Evolutionary conservation across 1,140 invertebrate species (phyloP), one percentile per base, ranked within the genome.

Genomic region (Drosophila melanica): DNA sequence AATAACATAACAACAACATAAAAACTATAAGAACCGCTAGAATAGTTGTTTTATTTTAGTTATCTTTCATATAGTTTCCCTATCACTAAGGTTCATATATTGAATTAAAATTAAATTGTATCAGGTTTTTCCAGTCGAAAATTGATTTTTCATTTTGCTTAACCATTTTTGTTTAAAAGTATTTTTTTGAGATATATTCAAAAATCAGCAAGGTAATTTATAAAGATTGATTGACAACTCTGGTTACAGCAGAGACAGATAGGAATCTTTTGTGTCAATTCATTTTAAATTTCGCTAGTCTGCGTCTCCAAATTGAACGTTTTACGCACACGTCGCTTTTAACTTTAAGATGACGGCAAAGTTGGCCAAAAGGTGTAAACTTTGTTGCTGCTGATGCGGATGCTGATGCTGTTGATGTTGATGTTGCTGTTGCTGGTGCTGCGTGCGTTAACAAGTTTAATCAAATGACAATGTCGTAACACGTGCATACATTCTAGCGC

Each of bases 391-490:
- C 11, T 39, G 35, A 37, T 63, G 42, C 20, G 10, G 42, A 6
- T 55, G 16, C 47, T 18, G 48, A 37, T 44, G 51, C 45, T 65
- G 45, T 10, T 20, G 48, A 18, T 47, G 33, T 16, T 53, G 33
- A 16, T 54, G 16, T 1, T 47, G 48, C 18, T 7, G 41, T 5
- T 58, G 16, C 53, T 23, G 48, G 47, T 30, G 53, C 47, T 60
- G 42, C 62, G 71, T 79, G 75, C 65, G 71, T 77, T 87, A 86
- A 87, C 82, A 86, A 86, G 82, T 86, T 86, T 87, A 86, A 87
- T 86, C 82, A 86, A 86, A 87, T 70, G 82, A 81, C 82, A 87
- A 87, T 79, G 82, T 74, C 82, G 65, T 66, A 59, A 87, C 75
- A 86, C 82, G 82, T 87, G 82, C 82, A 86, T 79, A 81, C 75